Conservation (phyloP, 1,140 invertebrate species). For the Idris sp. region DNA sequence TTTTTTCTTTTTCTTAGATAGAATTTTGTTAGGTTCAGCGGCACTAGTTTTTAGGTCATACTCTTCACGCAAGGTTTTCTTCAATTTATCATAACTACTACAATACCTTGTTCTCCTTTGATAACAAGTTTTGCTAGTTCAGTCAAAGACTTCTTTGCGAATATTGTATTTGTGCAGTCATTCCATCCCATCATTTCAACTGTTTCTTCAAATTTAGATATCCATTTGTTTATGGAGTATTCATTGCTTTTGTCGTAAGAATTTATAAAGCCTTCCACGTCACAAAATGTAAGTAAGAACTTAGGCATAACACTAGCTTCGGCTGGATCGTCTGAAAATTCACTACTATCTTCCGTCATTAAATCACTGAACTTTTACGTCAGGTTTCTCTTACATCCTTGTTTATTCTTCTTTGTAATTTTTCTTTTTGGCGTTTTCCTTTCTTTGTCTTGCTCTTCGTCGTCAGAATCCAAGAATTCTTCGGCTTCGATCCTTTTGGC, state of each 20-base stretch:
- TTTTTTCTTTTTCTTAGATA: background rate
- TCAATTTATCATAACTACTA: background rate
- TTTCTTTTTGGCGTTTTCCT: too few species aligned
- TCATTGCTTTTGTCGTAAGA: conserved; percentile 1
- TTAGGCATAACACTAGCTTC: too few species aligned
- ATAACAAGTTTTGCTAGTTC: background rate
- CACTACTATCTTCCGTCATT: too few species aligned
- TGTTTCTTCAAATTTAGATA: background rate
- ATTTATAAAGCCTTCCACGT: background rate
- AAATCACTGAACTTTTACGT: too few species aligned
- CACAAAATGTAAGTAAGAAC: conserved; percentile 3
- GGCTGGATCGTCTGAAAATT: too few species aligned
- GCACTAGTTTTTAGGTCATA: background rate
- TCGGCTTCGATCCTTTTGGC: too few species aligned
- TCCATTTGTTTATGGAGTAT: background rate
- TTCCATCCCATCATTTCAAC: background rate
- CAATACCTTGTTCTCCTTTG: background rate
- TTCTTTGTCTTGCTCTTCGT: too few species aligned
- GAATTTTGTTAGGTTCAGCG: background rate
- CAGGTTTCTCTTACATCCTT: too few species aligned
- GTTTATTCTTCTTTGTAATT: too few species aligned
- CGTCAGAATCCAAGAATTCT: too few species aligned
- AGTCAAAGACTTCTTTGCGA: too few species aligned
- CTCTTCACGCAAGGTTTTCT: conserved; percentile 3
- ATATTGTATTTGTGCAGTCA: background rate